Evolutionary conservation across 2,113 vertebrate genomes (phyloP).

Genomic region (Calcarius ornatus): DNA sequence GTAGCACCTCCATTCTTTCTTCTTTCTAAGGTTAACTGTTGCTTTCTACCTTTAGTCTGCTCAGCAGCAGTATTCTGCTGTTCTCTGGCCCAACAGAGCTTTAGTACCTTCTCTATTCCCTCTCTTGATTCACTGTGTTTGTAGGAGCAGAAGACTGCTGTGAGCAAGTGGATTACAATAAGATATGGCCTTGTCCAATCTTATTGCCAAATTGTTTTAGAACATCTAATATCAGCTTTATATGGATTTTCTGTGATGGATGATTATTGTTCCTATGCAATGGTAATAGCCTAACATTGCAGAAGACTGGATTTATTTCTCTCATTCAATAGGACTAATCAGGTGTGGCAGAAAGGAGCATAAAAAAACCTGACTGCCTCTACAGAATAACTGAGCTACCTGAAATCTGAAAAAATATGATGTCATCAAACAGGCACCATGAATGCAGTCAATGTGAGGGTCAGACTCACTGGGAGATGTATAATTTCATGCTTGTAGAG

Average conservation of each 20-base stretch:
- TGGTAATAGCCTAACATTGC: neutral
- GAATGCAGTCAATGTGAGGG: neutral
- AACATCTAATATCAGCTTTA: neutral
- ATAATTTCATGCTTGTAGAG: neutral
- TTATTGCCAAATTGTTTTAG: neutral
- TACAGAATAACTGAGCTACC: neutral
- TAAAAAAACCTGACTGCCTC: neutral
- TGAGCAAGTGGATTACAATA: neutral
- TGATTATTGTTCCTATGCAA: neutral
- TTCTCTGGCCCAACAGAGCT: neutral
- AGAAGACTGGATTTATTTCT: neutral
- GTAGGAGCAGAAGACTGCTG: neutral
- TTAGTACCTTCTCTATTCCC: neutral
- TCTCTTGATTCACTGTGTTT: neutral
- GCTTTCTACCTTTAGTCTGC: neutral
- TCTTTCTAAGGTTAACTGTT: neutral
- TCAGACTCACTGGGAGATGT: neutral
- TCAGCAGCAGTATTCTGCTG: slow-evolving; percentile 25
- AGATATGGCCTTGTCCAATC: neutral
- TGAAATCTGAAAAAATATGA: neutral
- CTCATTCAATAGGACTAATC: neutral
- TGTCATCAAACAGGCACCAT: neutral
- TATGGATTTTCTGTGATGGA: neutral
- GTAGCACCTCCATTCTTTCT: neutral
- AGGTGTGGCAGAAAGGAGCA: neutral